Evolutionary conservation across 2,113 vertebrate species (phyloP).

Genomic region (Numenius arquata): DNA sequence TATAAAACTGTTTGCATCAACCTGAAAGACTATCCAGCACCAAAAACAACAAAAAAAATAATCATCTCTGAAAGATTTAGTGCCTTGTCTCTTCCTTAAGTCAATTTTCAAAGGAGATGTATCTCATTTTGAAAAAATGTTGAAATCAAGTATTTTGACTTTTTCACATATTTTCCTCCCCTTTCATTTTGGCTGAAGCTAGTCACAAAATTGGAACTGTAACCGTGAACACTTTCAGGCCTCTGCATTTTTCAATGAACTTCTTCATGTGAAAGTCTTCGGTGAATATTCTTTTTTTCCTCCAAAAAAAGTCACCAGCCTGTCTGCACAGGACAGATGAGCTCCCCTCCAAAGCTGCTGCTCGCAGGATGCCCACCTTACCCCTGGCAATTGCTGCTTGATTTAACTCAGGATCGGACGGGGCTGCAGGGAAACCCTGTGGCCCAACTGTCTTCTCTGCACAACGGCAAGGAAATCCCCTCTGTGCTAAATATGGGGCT

Average conservation of each 20-base stretch:
- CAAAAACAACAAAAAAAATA: neutral
- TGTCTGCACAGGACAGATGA: neutral
- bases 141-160: neutral
- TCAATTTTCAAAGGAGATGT: neutral
- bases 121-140: conserved; percentile 2
- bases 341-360: neutral
- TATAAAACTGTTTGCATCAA: neutral
- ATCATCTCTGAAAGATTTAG: neutral
- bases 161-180: neutral
- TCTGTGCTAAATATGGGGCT: conserved; percentile 27
- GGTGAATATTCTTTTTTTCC: neutral
- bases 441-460: conserved; percentile 9
- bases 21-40: neutral
- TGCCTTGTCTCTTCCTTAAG: neutral
- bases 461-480: conserved; percentile 45
- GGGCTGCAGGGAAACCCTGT: neutral
- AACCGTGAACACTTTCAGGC: neutral
- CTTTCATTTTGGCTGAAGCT: neutral
- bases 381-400: neutral
- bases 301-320: neutral
- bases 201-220: neutral
- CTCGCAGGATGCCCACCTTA: neutral
- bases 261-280: neutral
- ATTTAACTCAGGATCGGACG: neutral
- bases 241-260: neutral